Evolutionary conservation across 1,140 invertebrate species (phyloP), one percentile per base, ranked within the genome.

Genomic region (Camponotus vicinus): DNA sequence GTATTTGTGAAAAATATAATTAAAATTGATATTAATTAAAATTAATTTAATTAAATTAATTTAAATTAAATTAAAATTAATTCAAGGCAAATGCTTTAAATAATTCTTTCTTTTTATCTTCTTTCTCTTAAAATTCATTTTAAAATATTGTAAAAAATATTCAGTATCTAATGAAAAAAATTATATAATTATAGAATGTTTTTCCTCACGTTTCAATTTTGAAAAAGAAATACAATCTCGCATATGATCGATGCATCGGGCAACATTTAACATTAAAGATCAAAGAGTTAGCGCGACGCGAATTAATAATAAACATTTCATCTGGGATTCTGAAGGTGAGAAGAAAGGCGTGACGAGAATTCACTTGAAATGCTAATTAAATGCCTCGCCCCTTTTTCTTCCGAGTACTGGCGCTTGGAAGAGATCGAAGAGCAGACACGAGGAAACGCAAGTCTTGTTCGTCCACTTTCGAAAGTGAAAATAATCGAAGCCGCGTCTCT

Each of bases 281-380:
- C 69, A 61, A 21, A 73, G 55, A 83, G 40, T 21, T 49, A 42
- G 55, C 18, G 79, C 67, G 67, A 59, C 18, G 67, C 52, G 69
- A 83, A 83, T 75, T 83, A 83, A 83, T 67, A 79, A 79, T 80
- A 79, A 79, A 52, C n/a, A 27, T 49, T 75, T 83, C 59, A 75
- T 83, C 69, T 52, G 15, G 3, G 18, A 27, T 63, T 42, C 55
- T 40, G 55, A 34, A 37, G 52, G 69, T 69, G 32, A 73, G 69
- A 67, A 90, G 86, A 86, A 82, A 91, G 87, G 90, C 86, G 79
- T 82, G 88, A 86, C 85, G 75, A 80, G 92, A 87, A 85, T 90
- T 92, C 89, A 89, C 88, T 91, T 88, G 42, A 92, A 93, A 94
- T 93, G 88, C 85, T 92, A 93, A 93, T 94, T 92, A 93, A 75